Percentiles rank a stretch among this genome's conserved stretches.
Conservation (phyloP, 2,797 vertebrate genomes). For the Ispidina lecontei region DNA sequence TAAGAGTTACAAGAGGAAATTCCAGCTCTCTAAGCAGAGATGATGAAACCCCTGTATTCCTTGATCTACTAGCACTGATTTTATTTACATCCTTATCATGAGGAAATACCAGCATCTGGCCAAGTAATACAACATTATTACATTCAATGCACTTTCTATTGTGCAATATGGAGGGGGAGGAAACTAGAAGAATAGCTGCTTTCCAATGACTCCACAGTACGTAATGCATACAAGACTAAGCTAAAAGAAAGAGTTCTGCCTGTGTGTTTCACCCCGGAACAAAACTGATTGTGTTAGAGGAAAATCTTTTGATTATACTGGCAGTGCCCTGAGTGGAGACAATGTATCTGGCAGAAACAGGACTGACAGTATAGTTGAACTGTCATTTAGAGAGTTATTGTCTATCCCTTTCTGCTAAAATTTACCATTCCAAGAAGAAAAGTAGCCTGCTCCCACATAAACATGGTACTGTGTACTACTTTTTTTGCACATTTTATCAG, state of each 20-base stretch:
- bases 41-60: neutral
- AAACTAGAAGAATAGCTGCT: neutral
- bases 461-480: neutral
- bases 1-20: fast-evolving
- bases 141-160: neutral
- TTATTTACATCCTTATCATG: neutral
- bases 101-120: neutral
- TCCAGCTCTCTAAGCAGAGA: neutral
- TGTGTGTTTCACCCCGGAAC: neutral
- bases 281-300: neutral
- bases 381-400: neutral
- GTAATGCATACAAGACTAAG: no score
- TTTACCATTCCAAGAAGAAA: neutral
- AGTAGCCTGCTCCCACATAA: neutral
- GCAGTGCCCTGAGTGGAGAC: neutral
- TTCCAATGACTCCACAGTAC: neutral
- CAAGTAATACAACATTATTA: neutral
- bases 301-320: neutral
- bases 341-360: neutral
- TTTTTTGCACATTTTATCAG: neutral
- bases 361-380: neutral
- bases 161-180: neutral
- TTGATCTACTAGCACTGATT: neutral
- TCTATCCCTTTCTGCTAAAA: neutral
- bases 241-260: neutral